Conservation (phyloP, 2,113 vertebrate genomes). For the Chaenogobius annularis region DNA sequence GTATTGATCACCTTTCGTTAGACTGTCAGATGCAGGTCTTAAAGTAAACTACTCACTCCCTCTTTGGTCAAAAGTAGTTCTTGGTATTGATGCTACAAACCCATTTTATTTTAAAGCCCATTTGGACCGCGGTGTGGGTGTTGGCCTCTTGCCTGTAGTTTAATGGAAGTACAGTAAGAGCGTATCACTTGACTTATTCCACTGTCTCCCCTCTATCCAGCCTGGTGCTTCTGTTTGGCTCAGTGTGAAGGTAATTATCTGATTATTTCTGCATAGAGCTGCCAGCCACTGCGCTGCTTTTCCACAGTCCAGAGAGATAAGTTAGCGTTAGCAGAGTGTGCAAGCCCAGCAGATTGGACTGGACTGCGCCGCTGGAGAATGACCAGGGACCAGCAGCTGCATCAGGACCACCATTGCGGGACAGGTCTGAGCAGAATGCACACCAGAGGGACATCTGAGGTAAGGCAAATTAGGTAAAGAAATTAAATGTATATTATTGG, state of each 20-base stretch:
- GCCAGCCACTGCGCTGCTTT: conserved; percentile 54
- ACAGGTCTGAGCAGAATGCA: background rate
- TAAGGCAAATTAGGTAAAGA: conserved; percentile 9
- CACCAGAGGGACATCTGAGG: conserved; percentile 14
- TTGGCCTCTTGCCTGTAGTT: conserved; percentile 1
- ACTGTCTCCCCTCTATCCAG: background rate
- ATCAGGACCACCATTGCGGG: conserved; percentile 23
- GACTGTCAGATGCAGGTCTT: background rate
- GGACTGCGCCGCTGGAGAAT: conserved; percentile 29
- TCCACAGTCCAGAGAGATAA: conserved; percentile 42
- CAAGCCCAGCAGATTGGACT: conserved; percentile 54
- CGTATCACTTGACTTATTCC: conserved; percentile 6
- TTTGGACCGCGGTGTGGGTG: background rate
- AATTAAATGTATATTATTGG: background rate
- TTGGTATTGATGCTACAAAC: conserved; percentile 1
- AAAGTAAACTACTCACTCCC: background rate
- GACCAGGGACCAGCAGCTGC: conserved; percentile 16
- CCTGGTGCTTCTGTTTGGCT: conserved; percentile 51
- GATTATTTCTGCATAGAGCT: conserved; percentile 47
- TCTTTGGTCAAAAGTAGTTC: background rate
- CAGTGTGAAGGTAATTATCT: conserved; percentile 43
- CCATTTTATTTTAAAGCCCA: background rate
- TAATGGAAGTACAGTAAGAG: conserved; percentile 7
- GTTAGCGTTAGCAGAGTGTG: conserved; percentile 26
- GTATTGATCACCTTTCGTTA: background rate